Conservation (phyloP, 2,888 invertebrate genomes). For the Hipparchia semele region DNA sequence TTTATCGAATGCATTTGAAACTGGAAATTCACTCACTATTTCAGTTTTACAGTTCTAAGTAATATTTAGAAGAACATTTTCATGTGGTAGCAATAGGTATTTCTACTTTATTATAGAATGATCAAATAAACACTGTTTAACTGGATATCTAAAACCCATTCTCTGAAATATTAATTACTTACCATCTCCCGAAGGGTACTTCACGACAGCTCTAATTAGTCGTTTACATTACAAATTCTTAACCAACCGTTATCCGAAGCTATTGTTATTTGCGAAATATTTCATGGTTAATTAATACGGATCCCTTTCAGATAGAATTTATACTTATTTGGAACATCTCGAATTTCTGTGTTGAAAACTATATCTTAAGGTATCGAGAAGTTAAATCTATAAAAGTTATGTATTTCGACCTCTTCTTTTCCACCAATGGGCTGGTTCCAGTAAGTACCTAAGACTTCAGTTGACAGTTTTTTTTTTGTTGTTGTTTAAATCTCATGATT, state of each 20-base stretch:
- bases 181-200: slow-evolving; percentile 5
- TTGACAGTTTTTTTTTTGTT: too few species aligned
- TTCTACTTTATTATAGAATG: too few species aligned
- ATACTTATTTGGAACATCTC: slow-evolving; percentile 15
- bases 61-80: slow-evolving; percentile 1
- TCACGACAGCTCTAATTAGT: slow-evolving; percentile 62
- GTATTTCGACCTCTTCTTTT: too few species aligned
- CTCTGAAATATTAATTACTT: slow-evolving; percentile 10
- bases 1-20: slow-evolving; percentile 27
- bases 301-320: slow-evolving; percentile 36
- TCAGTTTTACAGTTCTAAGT: slow-evolving; percentile 11
- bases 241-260: slow-evolving; percentile 51
- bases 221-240: slow-evolving; percentile 72
- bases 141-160: background rate
- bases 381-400: too few species aligned
- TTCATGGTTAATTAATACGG: slow-evolving; percentile 37
- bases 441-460: too few species aligned
- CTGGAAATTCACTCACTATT: slow-evolving; percentile 14
- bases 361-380: background rate
- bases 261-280: slow-evolving; percentile 49
- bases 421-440: too few species aligned
- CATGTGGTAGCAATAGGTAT: background rate
- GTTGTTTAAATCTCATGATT: too few species aligned
- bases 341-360: background rate
- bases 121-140: background rate